These are phyloP conservation scores for Craterocephalus amniculus DNA, from an alignment of 2,797 vertebrate species.

Conservation along the genomic window DNA sequence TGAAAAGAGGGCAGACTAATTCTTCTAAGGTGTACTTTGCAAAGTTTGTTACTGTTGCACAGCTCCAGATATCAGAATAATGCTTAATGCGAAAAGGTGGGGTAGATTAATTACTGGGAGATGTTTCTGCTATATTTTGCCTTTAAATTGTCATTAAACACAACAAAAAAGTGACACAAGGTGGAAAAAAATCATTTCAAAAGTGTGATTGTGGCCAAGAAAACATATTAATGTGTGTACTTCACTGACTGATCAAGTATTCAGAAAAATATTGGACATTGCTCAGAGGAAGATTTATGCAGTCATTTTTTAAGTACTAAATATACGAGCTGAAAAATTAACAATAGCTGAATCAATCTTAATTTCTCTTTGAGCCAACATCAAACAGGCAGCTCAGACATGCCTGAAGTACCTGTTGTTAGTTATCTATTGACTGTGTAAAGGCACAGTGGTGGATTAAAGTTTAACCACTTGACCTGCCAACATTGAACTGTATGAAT, in stretches of 20 bases:
- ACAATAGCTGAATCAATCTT: slow-evolving; percentile 1
- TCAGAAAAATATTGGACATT: neutral
- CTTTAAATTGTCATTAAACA: neutral
- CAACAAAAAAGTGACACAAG: neutral
- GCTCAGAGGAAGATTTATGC: neutral
- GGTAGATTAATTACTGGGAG: neutral
- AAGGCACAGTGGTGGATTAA: slow-evolving; percentile 21
- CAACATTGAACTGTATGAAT: slow-evolving; percentile 31
- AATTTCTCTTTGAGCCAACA: neutral
- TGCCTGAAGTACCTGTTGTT: neutral
- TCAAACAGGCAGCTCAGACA: neutral
- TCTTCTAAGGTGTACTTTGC: neutral
- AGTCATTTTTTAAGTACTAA: neutral
- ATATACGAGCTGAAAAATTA: neutral
- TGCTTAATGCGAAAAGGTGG: neutral
- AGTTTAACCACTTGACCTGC: slow-evolving; percentile 35
- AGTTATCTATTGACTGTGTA: neutral
- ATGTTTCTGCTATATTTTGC: slow-evolving; percentile 6
- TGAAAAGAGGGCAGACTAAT: neutral
- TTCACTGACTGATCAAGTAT: neutral
- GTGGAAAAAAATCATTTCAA: neutral
- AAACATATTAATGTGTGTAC: neutral
- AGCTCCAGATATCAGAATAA: neutral
- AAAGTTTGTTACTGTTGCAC: neutral
- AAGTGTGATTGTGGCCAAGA: neutral